Conservation (phyloP, 2,888 invertebrate genomes). For the Panzeria rudis region DNA sequence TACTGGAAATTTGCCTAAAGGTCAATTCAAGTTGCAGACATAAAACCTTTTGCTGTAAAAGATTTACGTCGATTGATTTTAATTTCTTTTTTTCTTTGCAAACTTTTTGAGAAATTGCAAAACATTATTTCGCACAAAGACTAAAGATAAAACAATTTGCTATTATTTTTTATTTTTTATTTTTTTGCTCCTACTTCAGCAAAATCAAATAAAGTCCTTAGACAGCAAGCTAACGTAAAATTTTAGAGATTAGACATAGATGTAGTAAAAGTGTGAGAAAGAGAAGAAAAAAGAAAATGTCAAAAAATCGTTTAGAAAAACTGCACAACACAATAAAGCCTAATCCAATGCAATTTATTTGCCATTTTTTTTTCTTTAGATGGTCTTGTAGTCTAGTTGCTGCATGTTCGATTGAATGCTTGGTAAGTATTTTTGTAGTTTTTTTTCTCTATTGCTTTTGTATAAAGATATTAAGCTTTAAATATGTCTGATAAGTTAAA, state of each 20-base stretch:
- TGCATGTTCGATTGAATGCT: slow-evolving; percentile 40
- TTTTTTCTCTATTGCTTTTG: neutral
- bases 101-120: slow-evolving; percentile 66
- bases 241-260: slow-evolving; percentile 56
- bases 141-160: slow-evolving; percentile 66
- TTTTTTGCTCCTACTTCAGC: slow-evolving; percentile 2
- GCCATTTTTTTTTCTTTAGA: slow-evolving; percentile 53
- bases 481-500: slow-evolving; percentile 63
- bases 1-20: slow-evolving; percentile 21
- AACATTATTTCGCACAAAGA: slow-evolving; percentile 53
- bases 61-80: slow-evolving; percentile 68
- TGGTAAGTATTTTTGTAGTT: slow-evolving; percentile 35
- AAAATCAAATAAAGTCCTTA: slow-evolving; percentile 67
- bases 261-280: slow-evolving; percentile 49
- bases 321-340: slow-evolving; percentile 71
- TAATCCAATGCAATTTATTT: slow-evolving; percentile 73
- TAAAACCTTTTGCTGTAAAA: slow-evolving; percentile 57
- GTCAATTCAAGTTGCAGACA: slow-evolving; percentile 68
- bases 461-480: slow-evolving; percentile 60
- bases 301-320: slow-evolving; percentile 48
- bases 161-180: neutral
- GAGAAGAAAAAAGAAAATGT: slow-evolving; percentile 13
- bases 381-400: slow-evolving; percentile 24
- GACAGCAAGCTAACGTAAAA: slow-evolving; percentile 54
- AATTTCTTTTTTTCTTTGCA: neutral